These are phyloP conservation scores for Echinops telfairi DNA, from an alignment of 2,113 vertebrate species.

Conservation along the genomic window DNA sequence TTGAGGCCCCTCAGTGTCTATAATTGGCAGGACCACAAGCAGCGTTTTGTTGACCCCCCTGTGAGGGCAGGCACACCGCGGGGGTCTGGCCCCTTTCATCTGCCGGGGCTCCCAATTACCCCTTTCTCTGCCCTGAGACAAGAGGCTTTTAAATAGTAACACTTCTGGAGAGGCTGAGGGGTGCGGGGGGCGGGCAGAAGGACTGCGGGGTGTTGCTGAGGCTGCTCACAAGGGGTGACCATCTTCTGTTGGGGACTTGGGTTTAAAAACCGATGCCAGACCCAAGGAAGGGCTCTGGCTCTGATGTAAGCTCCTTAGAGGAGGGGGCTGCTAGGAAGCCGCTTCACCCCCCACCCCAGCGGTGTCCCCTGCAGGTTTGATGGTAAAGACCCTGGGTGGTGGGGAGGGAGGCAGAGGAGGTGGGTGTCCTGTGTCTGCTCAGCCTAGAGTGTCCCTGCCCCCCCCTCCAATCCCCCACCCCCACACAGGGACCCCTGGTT, in stretches of 20 bases:
- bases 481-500: not conserved
- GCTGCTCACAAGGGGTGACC: conserved; percentile 29
- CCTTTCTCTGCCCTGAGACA: conserved; percentile 77
- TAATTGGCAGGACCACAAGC: conserved; percentile 89
- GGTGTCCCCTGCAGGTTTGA: not conserved
- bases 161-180: conserved; percentile 75
- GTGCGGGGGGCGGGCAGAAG: not conserved
- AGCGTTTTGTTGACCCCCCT: conserved; percentile 87
- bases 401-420: not conserved
- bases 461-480: too few relatives aligned
- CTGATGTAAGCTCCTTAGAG: fast-evolving
- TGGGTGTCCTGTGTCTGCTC: fast-evolving
- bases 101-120: conserved; percentile 83
- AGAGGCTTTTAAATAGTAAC: conserved; percentile 85
- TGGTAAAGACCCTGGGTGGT: not conserved
- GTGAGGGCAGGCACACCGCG: conserved; percentile 75
- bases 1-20: conserved; percentile 68
- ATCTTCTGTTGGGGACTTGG: not conserved
- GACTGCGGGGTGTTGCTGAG: not conserved
- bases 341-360: not conserved
- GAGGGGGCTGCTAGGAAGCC: not conserved
- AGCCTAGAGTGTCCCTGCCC: fast-evolving
- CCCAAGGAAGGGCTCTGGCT: not conserved
- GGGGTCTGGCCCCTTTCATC: conserved; percentile 84
- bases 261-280: conserved; percentile 55